Evolutionary conservation across 2,888 invertebrate species (phyloP).

Genomic region (Pinctada fucata): DNA sequence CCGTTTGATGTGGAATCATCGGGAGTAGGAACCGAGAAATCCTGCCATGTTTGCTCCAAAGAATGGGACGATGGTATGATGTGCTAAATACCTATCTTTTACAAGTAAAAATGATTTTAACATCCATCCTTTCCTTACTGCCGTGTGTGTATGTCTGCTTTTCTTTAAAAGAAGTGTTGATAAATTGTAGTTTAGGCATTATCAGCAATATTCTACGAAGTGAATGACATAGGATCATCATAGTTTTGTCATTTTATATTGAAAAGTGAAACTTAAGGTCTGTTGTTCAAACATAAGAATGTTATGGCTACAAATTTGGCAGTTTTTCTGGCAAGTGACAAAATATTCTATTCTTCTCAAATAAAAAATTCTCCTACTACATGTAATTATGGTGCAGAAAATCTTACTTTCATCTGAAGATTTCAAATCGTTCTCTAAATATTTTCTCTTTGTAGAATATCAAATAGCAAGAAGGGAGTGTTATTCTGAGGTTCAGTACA

Average conservation of each 20-base stretch:
- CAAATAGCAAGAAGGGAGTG: conserved; percentile 46
- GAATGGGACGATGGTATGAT: conserved; percentile 55
- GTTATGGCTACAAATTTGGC: too few relatives aligned
- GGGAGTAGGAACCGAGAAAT: conserved; percentile 40
- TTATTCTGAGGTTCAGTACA: conserved; percentile 48
- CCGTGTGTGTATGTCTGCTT: background rate
- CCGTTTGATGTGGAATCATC: conserved; percentile 49
- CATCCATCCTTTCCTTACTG: background rate
- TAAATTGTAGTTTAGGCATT: background rate
- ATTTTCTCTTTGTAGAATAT: conserved; percentile 37
- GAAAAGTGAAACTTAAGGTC: too few relatives aligned
- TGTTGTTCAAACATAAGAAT: too few relatives aligned
- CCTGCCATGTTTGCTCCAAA: conserved; percentile 59
- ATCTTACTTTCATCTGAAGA: too few relatives aligned
- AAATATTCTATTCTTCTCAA: too few relatives aligned
- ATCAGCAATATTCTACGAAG: too few relatives aligned
- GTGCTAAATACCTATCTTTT: background rate
- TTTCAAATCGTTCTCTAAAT: too few relatives aligned
- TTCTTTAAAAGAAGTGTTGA: background rate
- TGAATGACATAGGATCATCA: too few relatives aligned
- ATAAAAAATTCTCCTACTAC: too few relatives aligned
- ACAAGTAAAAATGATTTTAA: background rate
- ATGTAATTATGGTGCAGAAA: too few relatives aligned
- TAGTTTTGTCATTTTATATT: too few relatives aligned
- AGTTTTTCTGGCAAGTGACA: too few relatives aligned